A percentile compares a stretch with the other conserved stretches of the same genome.
Conservation (phyloP, 2,888 invertebrate species). For the Aphidoletes aphidimyza region DNA sequence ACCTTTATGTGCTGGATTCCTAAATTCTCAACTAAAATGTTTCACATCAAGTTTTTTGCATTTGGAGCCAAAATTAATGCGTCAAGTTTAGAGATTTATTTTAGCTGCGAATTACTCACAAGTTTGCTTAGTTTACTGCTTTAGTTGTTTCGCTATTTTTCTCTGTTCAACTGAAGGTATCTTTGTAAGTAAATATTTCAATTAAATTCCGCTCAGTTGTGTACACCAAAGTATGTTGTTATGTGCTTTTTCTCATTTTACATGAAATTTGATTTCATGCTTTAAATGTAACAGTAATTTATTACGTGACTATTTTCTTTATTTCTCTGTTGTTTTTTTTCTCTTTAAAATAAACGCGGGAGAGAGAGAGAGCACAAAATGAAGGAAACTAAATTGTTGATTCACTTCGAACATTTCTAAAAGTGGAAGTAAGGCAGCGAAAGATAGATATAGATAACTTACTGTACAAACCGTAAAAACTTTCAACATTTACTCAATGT, state of each 20-base stretch:
- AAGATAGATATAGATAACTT: neutral
- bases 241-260: neutral
- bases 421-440: neutral
- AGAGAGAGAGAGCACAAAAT: neutral
- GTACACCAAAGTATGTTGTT: too few relatives aligned
- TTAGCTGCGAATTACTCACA: neutral
- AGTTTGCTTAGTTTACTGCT: slow-evolving; percentile 23
- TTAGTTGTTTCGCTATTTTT: neutral
- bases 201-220: neutral
- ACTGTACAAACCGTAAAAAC: too few relatives aligned
- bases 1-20: too few relatives aligned
- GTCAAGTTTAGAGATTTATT: slow-evolving; percentile 23
- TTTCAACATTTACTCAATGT: too few relatives aligned
- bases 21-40: too few relatives aligned
- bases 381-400: too few relatives aligned
- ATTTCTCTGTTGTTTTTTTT: neutral
- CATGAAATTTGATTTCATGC: slow-evolving; percentile 13
- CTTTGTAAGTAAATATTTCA: too few relatives aligned
- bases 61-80: neutral
- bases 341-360: too few relatives aligned
- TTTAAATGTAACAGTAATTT: slow-evolving; percentile 34
- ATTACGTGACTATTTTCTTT: slow-evolving; percentile 38
- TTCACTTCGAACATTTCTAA: too few relatives aligned
- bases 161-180: too few relatives aligned
- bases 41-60: too few relatives aligned